Evolutionary conservation across 2,797 vertebrate genomes (phyloP).

Genomic region (Tokudaia tokunoshimensis): DNA sequence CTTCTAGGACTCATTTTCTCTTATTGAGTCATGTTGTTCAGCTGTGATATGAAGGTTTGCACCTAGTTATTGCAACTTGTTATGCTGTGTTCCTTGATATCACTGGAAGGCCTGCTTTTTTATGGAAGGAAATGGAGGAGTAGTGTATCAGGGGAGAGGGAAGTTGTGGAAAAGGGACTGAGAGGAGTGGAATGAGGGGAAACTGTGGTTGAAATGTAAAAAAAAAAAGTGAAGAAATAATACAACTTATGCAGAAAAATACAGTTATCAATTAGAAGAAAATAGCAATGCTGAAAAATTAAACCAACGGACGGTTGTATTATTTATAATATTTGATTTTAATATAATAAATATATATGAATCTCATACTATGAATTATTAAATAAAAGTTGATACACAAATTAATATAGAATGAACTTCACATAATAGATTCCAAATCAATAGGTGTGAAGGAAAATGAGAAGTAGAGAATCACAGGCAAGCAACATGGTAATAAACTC

Average conservation of each 20-base stretch:
- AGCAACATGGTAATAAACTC: not conserved
- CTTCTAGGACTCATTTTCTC: not conserved
- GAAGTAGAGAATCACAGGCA: not conserved
- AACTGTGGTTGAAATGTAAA: not conserved
- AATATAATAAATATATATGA: constrained; percentile 20
- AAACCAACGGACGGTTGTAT: not conserved
- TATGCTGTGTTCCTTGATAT: not conserved
- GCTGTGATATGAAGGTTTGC: not conserved
- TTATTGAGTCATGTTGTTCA: not conserved
- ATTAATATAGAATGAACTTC: not conserved
- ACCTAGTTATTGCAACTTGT: not conserved
- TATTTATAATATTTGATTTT: not conserved
- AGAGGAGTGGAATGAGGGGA: not conserved
- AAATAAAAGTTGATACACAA: not conserved
- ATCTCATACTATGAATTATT: not conserved
- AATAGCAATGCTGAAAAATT: not conserved
- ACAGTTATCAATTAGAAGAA: not conserved
- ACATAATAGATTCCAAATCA: not conserved
- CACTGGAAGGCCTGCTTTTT: not conserved
- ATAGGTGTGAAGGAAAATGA: not conserved
- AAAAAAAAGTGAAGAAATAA: not conserved
- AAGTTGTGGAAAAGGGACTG: not conserved
- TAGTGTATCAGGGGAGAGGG: not conserved
- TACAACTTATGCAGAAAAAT: not conserved
- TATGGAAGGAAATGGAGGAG: not conserved